Evolutionary conservation across 2,888 invertebrate species (phyloP), one percentile per base, ranked within the genome.

Genomic region (Gymnosoma rotundatum): DNA sequence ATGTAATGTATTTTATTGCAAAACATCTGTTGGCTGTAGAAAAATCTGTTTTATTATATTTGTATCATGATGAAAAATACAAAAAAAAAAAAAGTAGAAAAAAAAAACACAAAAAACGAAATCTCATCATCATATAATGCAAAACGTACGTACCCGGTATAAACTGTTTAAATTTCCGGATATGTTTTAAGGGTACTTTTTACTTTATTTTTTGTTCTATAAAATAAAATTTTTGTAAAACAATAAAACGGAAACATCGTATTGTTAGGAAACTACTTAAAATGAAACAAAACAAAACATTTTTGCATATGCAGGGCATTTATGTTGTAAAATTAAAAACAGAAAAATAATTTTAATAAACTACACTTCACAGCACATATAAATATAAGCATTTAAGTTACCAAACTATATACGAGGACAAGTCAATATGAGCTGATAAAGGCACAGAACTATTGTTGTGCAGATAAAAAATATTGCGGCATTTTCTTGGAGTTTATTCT

Each of bases 121-220:
- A 25, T 38, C 25, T 56, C 42, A 69, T 61, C 52, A 60, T 52
- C 20, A 56, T 48, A 9, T 38, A 20, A 8, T 9, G 45, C 21
- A 58, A 2, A 80, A 9, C 10, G 10, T 64, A 56, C 48, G 20
- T 5, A 18, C n/a, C n/a, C 21, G 10, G 42, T 54, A 69, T 64
- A 73, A 80, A 80, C 80, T 83, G 73, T 84, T 80, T 63, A 78
- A 78, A 80, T 78, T 73, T 84, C 83, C 80, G 83, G 80, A 56
- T 72, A 80, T 70, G 67, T 76, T 80, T 64, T 61, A 48, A 81
- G 80, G 56, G 56, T 69, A 56, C 56, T 64, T 64, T 6, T 36
- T 25, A 50, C 14, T 70, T 64, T 36, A 63, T n/a, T 50, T 74
- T 58, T 61, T 72, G 52, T 74, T 64, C 48, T 64, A 18, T 63